These are phyloP conservation scores for Trisateles emortualis DNA, from an alignment of 2,888 invertebrate species.

Conservation along the genomic window DNA sequence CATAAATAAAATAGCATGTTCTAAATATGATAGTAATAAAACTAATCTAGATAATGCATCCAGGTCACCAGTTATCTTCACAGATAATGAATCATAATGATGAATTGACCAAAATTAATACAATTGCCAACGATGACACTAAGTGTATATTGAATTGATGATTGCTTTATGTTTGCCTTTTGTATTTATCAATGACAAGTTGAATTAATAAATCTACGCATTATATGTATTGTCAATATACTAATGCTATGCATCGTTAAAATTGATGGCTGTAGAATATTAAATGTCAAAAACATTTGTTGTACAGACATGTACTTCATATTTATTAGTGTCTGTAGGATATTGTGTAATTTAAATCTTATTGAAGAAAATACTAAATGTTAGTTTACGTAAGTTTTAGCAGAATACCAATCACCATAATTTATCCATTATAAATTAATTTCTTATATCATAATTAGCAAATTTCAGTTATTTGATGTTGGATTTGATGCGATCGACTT, in stretches of 20 bases:
- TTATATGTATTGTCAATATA: neutral
- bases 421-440: no score
- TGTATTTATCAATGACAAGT: conserved; percentile 26
- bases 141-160: conserved; percentile 28
- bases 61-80: conserved; percentile 32
- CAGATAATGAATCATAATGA: conserved; percentile 37
- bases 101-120: conserved; percentile 38
- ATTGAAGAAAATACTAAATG: no score
- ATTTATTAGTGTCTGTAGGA: no score
- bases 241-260: neutral
- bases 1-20: conserved; percentile 35
- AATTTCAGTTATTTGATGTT: no score
- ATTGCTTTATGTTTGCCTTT: conserved; percentile 32
- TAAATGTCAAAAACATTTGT: no score
- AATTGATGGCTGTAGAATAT: no score
- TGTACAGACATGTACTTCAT: no score
- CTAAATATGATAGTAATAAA: conserved; percentile 30
- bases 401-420: no score
- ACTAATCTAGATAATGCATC: conserved; percentile 42
- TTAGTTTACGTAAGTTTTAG: no score
- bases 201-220: neutral
- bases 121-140: conserved; percentile 34
- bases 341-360: no score
- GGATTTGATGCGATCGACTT: no score
- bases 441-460: no score